These are phyloP conservation scores for Noctua janthe DNA, from an alignment of 2,888 invertebrate genomes.

Conservation along the genomic window DNA sequence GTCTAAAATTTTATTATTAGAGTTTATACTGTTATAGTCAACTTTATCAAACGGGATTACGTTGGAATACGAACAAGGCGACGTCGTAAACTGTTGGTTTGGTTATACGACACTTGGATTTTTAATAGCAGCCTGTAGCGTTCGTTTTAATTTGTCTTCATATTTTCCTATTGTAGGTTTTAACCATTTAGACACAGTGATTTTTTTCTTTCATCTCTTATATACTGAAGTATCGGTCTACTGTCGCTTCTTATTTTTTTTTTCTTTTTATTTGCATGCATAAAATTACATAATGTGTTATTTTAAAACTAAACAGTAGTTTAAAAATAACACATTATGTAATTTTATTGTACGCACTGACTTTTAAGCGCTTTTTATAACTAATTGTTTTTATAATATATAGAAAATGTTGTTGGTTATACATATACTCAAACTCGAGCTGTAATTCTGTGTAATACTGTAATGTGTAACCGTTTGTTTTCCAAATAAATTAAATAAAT, in stretches of 20 bases:
- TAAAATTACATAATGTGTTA: too few species aligned
- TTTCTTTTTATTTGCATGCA: too few species aligned
- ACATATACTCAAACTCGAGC: background rate
- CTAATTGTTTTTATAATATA: too few species aligned
- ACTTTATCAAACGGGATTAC: slow-evolving; percentile 80
- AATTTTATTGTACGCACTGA: background rate
- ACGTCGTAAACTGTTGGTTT: slow-evolving; percentile 76
- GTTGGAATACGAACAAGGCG: slow-evolving; percentile 75
- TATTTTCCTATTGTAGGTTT: slow-evolving; percentile 71
- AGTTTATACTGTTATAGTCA: slow-evolving; percentile 76
- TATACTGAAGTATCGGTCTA: too few species aligned
- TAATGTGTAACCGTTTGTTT: background rate
- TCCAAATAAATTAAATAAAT: background rate
- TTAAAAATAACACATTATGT: background rate
- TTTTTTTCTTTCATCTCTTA: too few species aligned
- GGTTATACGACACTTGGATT: slow-evolving; percentile 73
- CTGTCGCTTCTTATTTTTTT: too few species aligned
- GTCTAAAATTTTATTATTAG: slow-evolving; percentile 81
- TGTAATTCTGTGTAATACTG: background rate
- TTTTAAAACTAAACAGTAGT: background rate
- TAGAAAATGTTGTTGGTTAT: background rate
- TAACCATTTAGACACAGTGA: background rate
- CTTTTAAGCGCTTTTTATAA: background rate
- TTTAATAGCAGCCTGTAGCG: slow-evolving; percentile 76
- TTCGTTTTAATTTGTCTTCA: slow-evolving; percentile 73